Evolutionary conservation across 2,113 vertebrate species (phyloP).

Genomic region (Mixornis gularis): DNA sequence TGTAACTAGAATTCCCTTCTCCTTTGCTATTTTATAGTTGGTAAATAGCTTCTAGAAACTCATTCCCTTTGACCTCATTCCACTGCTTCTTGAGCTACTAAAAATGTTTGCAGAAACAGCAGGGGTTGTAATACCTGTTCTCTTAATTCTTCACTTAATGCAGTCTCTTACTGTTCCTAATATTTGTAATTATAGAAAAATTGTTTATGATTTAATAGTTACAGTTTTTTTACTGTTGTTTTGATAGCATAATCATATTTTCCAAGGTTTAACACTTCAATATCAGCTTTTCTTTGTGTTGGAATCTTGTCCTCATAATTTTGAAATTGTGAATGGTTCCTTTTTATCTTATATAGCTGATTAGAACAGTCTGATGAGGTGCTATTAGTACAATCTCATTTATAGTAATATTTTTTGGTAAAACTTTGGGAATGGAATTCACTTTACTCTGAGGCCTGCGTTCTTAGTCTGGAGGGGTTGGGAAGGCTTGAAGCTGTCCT

Average conservation of each 20-base stretch:
- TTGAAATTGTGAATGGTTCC: background rate
- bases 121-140: background rate
- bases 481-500: background rate
- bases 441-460: background rate
- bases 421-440: background rate
- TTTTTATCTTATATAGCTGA: background rate
- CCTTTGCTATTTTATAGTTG: background rate
- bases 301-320: background rate
- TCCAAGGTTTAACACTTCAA: background rate
- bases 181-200: background rate
- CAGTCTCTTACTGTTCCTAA: background rate
- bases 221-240: background rate
- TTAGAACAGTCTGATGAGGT: background rate
- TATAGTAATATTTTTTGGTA: background rate
- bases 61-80: slow-evolving; percentile 11
- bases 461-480: background rate
- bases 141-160: background rate
- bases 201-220: background rate
- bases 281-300: background rate
- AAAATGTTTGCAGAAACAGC: background rate
- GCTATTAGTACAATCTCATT: background rate
- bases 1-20: slow-evolving; percentile 27
- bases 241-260: background rate
- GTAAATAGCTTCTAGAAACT: slow-evolving; percentile 25
- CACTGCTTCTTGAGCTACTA: background rate